Base-by-base conservation (phyloP, 2,797 vertebrate species). In the Carcharodon carcharias region DNA sequence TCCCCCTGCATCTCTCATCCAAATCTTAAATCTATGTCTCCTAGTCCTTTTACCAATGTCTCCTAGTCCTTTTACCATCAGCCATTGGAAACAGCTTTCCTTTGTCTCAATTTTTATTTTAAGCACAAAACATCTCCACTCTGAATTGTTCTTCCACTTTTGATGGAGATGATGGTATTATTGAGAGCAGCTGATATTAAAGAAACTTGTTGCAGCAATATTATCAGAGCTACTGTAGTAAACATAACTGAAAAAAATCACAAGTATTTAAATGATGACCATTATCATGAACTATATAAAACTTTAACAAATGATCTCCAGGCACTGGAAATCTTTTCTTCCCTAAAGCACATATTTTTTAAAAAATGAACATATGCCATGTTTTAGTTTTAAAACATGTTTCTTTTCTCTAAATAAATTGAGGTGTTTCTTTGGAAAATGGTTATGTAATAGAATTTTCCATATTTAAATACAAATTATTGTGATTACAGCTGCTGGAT, bases 381-480 rank as follows among this genome's bases (percentile, higher is more conserved):
- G 26, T 45, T 93, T 67, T 40, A 50, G 45, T 93, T 93, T 67
- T 93, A n/a, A 65, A 93, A 26, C n/a, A 63, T 8, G 11, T 16
- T 92, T 65, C 21, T 93, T 45, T 93, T 67, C 16, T 40, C 16
- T 67, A 67, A 93, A 58, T 89, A 58, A 89, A 40, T 93, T 65
- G n/a, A n/a, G 31, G 4, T 18, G 50, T 61, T 61, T 7, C 12
- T 58, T 58, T 58, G 4, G 1, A 56, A 91, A 63, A 0, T n/a
- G 2, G 5, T 61, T 61, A 80, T 16, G 58, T 63, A 11, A 77
- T 77, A 35, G 71, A 77, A 11, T 35, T 77, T 35, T 35, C 35
- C 31, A 93, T n/a, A 67, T 93, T 93, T 61, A 67, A 93, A 45
- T 92, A 26, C 4, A 61, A 58, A n/a, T 92, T 92, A 92, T 92